These are phyloP conservation scores for Aphaenogaster floridana DNA, from an alignment of 1,140 invertebrate species.

Conservation along the genomic window DNA sequence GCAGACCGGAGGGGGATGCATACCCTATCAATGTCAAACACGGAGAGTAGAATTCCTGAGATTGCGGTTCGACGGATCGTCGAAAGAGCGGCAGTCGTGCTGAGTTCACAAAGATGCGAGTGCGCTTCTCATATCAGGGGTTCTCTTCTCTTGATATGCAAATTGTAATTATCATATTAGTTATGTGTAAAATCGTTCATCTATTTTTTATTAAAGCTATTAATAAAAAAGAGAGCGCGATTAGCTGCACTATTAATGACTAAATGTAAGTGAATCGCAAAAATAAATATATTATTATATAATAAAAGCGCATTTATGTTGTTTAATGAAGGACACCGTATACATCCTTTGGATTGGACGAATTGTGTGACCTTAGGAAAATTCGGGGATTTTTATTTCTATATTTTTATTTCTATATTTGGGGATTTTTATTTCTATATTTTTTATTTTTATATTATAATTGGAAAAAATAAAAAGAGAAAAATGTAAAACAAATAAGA, in stretches of 20 bases:
- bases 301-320: background rate
- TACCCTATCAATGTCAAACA: constrained; percentile 68
- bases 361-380: too few relatives aligned
- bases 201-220: background rate
- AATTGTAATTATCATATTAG: background rate
- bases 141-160: background rate
- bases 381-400: too few relatives aligned
- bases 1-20: background rate
- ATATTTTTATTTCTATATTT: too few relatives aligned
- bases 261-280: background rate
- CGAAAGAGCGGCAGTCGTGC: constrained; percentile 31
- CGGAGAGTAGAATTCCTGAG: constrained; percentile 58
- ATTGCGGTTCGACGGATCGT: constrained; percentile 64
- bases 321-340: background rate
- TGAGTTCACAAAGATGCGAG: background rate
- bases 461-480: too few relatives aligned
- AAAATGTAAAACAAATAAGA: too few relatives aligned
- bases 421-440: too few relatives aligned
- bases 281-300: background rate
- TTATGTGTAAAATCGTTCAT: background rate
- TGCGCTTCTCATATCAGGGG: background rate
- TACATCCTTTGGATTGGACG: too few relatives aligned
- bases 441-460: too few relatives aligned
- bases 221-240: background rate
- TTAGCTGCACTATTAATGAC: background rate